phyloP scores from a whole-genome alignment of 2,888 invertebrate genomes.

The Allacma fusca region DNA sequence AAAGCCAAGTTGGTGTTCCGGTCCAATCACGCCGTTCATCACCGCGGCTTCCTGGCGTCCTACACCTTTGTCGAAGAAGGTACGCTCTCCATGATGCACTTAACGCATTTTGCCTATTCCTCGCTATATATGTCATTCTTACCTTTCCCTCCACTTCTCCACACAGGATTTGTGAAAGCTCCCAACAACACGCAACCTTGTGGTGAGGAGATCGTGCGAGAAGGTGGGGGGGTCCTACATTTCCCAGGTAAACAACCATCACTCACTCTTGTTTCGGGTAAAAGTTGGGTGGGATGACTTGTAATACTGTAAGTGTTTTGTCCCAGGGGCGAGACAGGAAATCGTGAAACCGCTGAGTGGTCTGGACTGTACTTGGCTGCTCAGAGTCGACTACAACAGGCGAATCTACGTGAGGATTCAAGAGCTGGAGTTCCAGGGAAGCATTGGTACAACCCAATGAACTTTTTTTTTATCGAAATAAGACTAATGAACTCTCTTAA shows the following conservation, averaged over 20 bases:
- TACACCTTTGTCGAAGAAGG: constrained; percentile 64
- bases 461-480: not conserved
- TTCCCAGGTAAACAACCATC: constrained; percentile 65
- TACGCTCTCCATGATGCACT: constrained; percentile 40
- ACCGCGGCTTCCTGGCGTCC: constrained; percentile 62
- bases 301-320: not conserved
- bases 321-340: not conserved
- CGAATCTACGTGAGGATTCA: constrained; percentile 65
- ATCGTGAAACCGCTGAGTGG: constrained; percentile 53
- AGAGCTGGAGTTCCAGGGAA: constrained; percentile 64
- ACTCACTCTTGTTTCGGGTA: no score
- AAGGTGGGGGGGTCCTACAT: constrained; percentile 64
- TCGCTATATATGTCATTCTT: no score
- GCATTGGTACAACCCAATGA: constrained; percentile 62
- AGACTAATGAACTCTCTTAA: not conserved
- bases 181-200: constrained; percentile 18
- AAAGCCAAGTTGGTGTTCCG: constrained; percentile 63
- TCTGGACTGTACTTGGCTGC: constrained; percentile 66
- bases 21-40: constrained; percentile 63
- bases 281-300: no score
- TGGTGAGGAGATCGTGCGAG: constrained; percentile 31
- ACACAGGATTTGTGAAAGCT: not conserved
- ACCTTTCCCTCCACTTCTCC: no score
- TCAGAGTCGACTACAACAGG: constrained; percentile 64
- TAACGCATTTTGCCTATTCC: no score